A percentile compares a stretch with the other conserved stretches of the same genome.
These are phyloP conservation scores for Cercocebus atys DNA, from an alignment of 2,113 vertebrate species.

Conservation along the genomic window DNA sequence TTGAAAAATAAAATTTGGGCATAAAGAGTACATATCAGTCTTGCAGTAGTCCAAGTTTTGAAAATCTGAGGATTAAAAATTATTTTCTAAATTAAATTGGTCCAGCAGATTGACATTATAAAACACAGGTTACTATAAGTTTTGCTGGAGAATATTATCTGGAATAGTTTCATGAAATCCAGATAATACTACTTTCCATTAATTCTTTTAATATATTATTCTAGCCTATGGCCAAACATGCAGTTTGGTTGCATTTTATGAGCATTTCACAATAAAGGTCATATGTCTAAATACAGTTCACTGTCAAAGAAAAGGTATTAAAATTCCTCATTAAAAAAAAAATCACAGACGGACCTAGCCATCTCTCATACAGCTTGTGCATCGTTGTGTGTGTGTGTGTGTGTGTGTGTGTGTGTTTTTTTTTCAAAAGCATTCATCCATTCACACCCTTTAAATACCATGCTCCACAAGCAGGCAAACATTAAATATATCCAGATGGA, in stretches of 20 bases:
- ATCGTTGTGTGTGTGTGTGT: background rate
- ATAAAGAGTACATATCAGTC: background rate
- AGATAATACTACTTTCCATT: background rate
- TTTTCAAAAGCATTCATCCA: background rate
- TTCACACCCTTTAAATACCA: conserved; percentile 39
- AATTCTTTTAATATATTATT: conserved; percentile 30
- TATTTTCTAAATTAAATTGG: conserved; percentile 36
- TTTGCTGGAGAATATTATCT: conserved; percentile 1
- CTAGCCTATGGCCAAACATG: background rate
- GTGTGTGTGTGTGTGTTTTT: background rate
- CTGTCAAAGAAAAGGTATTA: conserved; percentile 13
- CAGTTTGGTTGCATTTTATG: background rate
- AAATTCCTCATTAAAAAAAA: conserved; percentile 36
- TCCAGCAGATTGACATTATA: conserved; percentile 47
- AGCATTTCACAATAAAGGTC: conserved; percentile 11
- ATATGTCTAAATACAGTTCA: conserved; percentile 42
- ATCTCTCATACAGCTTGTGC: background rate
- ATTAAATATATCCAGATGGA: conserved; percentile 3
- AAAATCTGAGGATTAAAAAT: conserved; percentile 17
- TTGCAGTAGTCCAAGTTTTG: background rate
- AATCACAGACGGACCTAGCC: background rate
- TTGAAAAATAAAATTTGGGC: background rate
- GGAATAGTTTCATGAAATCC: background rate
- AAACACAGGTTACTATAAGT: background rate
- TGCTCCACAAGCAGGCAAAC: background rate